phyloP scores from a whole-genome alignment of 30 jellyfish, hydroid and myxozoan genomes.

The Aurelia sp. region DNA sequence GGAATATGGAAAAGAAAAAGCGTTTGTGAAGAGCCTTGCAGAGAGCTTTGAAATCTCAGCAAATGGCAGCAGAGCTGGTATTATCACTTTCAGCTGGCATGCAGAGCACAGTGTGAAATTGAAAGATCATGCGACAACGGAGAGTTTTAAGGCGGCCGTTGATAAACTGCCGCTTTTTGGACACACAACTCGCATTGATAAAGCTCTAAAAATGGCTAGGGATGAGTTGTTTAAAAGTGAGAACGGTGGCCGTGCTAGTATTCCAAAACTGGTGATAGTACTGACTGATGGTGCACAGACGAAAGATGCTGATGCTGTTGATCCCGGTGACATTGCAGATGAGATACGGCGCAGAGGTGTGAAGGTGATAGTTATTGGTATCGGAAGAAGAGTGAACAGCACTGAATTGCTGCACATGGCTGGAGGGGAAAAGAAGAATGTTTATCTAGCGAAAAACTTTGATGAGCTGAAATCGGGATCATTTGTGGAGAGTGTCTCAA shows the following conservation, averaged over 20 bases:
- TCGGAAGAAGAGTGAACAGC: slow-evolving; percentile 71
- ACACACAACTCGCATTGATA: slow-evolving; percentile 86
- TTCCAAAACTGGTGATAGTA: slow-evolving; percentile 64
- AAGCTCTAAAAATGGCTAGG: slow-evolving; percentile 70
- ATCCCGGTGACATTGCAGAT: slow-evolving; percentile 78
- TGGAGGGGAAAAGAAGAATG: slow-evolving; percentile 29
- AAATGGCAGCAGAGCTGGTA: slow-evolving; percentile 86
- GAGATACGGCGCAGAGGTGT: slow-evolving; percentile 70
- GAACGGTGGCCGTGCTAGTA: slow-evolving; percentile 70
- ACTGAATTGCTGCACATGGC: slow-evolving; percentile 78
- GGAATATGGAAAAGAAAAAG: slow-evolving; percentile 65
- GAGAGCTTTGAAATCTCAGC: slow-evolving; percentile 39
- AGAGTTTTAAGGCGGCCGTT: slow-evolving; percentile 69
- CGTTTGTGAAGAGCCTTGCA: slow-evolving; percentile 60
- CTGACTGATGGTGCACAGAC: slow-evolving; percentile 95
- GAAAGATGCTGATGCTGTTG: slow-evolving; percentile 72
- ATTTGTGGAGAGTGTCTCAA: slow-evolving; percentile 41
- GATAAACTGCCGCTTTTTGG: slow-evolving; percentile 82
- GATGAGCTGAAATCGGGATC: slow-evolving; percentile 49
- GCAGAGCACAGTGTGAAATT: slow-evolving; percentile 78
- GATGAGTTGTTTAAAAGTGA: slow-evolving; percentile 53
- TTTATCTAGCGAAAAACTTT: slow-evolving; percentile 54
- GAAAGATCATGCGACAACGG: slow-evolving; percentile 29
- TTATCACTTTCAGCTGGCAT: slow-evolving; percentile 76
- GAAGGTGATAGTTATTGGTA: slow-evolving; percentile 68